Conservation (phyloP, 2,113 vertebrate genomes). For the Poeciliopsis turrubarensis region DNA sequence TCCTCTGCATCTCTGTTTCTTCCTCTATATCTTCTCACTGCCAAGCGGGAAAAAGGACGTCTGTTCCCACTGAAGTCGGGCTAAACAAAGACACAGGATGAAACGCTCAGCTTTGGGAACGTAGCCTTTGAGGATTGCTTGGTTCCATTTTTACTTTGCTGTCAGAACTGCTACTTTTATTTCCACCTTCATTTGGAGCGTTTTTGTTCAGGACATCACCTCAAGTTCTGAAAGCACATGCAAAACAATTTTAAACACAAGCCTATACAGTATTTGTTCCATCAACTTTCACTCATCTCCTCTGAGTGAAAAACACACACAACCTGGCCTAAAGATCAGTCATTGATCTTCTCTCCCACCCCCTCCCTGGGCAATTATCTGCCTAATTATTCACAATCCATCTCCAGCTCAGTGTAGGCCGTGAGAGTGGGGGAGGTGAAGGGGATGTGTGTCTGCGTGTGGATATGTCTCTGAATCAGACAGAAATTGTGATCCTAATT, state of each 20-base stretch:
- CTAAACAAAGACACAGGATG: slow-evolving; percentile 57
- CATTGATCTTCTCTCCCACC: slow-evolving; percentile 77
- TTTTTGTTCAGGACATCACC: slow-evolving; percentile 13
- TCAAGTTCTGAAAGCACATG: not conserved
- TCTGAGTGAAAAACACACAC: slow-evolving; percentile 27
- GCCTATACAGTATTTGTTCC: slow-evolving; percentile 28
- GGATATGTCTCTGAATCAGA: slow-evolving; percentile 39
- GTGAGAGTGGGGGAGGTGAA: slow-evolving; percentile 64
- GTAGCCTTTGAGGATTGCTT: slow-evolving; percentile 40
- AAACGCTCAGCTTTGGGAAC: slow-evolving; percentile 18
- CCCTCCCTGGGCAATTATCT: slow-evolving; percentile 78
- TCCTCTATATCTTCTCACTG: slow-evolving; percentile 25
- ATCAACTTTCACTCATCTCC: slow-evolving; percentile 14
- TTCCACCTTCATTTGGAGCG: slow-evolving; percentile 1
- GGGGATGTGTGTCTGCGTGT: slow-evolving; percentile 33
- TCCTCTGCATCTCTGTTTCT: slow-evolving; percentile 36
- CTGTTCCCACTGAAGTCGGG: slow-evolving; percentile 48
- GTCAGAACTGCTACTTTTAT: slow-evolving; percentile 4
- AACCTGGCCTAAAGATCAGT: slow-evolving; percentile 57
- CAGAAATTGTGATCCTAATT: slow-evolving; percentile 64
- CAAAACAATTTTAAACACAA: slow-evolving; percentile 2
- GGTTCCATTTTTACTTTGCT: slow-evolving; percentile 29
- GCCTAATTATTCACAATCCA: slow-evolving; percentile 80
- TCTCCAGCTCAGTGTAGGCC: slow-evolving; percentile 67
- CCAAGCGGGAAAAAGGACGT: slow-evolving; percentile 59